Evolutionary conservation across 2,888 invertebrate species (phyloP).

Genomic region (Eucera pruinosa): DNA sequence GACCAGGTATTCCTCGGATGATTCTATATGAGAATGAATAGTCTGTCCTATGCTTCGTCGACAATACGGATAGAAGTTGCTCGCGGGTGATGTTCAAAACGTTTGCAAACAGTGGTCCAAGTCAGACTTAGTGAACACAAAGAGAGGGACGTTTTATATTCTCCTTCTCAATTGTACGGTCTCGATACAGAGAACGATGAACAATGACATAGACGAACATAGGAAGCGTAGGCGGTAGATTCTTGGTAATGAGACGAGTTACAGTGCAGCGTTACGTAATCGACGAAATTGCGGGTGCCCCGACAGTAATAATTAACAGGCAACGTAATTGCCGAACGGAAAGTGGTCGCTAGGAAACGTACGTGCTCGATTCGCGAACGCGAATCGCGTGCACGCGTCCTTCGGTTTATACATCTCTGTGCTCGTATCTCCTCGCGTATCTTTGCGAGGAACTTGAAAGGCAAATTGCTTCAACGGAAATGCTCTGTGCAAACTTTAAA

Average conservation of each 20-base stretch:
- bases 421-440: background rate
- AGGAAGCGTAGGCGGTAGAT: constrained; percentile 37
- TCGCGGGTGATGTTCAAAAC: too few relatives aligned
- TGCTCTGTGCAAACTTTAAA: background rate
- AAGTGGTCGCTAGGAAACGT: constrained; percentile 19
- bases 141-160: background rate
- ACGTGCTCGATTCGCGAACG: background rate
- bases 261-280: constrained; percentile 48
- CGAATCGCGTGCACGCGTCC: constrained; percentile 14
- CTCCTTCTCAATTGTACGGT: background rate
- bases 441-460: background rate
- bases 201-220: constrained; percentile 17
- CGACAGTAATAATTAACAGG: constrained; percentile 54
- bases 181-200: constrained; percentile 12
- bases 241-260: constrained; percentile 48
- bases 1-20: too few relatives aligned
- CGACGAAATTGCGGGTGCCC: constrained; percentile 55
- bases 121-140: background rate
- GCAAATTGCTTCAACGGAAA: too few relatives aligned
- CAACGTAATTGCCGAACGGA: constrained; percentile 50
- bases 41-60: too few relatives aligned
- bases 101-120: too few relatives aligned
- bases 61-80: too few relatives aligned
- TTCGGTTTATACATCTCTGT: constrained; percentile 20
- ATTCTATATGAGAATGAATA: too few relatives aligned